Base-by-base conservation (phyloP, 2,888 invertebrate genomes). In the Herminia tarsipennalis region DNA sequence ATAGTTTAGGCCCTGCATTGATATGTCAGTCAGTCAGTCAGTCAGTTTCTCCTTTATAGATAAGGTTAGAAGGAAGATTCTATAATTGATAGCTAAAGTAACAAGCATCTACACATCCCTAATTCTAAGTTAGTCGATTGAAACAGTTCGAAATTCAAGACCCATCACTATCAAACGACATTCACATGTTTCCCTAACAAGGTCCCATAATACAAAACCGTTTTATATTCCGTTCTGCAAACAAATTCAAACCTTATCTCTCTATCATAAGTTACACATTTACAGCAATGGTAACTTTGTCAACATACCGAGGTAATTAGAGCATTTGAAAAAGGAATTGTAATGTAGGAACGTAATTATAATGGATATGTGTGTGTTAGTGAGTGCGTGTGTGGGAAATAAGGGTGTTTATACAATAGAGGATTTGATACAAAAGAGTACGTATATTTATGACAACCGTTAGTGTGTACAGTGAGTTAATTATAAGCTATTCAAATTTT, bases 181-280 rank as follows among this genome's bases (percentile, higher is more conserved):
- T 77, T 78, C 76, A 70, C 81, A 78, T 81, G 81, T 83, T 78
- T 73, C 76, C 72, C 80, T 84, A 87, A 87, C 86, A 84, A 87
- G 84, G 71, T 72, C 73, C 71, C 66, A 75, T 78, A 77, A 80
- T 78, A 77, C 70, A 57, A 65, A 62, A 74, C 77, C 74, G 76
- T 78, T 81, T 78, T 58, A 69, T 66, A 69, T 66, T 62, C 62
- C 42, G 46, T 57, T 45, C 44, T 48, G 55, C 48, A 56, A 46
- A 52, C 66, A 58, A 83, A 60, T 78, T 69, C 72, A 61, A 69
- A 63, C 72, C 68, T 63, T 82, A 76, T 64, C 4, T 5, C 41
- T 47, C 16, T 38, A 33, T 14, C n/a, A 3, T 13, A 28, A 14
- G n/a, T 12, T 21, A 21, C 20, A 25, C 29, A 45, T 52, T 35